A percentile compares a stretch with the other conserved stretches of the same genome.
phyloP scores from a whole-genome alignment of 2,113 vertebrate genomes.

The Ailurus styani region DNA sequence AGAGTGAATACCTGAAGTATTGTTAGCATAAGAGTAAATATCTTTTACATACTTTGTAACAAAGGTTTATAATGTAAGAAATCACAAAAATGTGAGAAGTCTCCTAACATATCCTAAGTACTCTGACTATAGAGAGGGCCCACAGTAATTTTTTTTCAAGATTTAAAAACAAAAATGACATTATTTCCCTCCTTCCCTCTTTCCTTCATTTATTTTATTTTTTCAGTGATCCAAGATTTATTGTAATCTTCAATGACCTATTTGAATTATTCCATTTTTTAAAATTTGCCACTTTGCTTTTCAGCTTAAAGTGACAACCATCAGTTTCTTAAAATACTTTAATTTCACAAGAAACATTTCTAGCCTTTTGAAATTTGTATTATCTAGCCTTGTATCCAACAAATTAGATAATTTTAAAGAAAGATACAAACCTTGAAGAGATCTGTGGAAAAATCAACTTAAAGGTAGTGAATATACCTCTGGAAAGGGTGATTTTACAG shows the following conservation, averaged over 20 bases:
- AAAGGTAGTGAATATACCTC: background rate
- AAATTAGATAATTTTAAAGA: background rate
- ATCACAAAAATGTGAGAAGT: conserved; percentile 4
- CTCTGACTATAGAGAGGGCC: background rate
- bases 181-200: no score
- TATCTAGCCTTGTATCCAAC: background rate
- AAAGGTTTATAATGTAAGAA: background rate
- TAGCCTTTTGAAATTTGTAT: background rate
- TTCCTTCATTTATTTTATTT: no score
- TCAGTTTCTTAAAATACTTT: background rate
- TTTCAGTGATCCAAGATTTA: no score
- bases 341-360: conserved; percentile 9
- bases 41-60: background rate
- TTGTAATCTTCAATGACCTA: background rate
- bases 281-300: background rate
- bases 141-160: no score
- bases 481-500: background rate
- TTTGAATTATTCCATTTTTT: background rate
- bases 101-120: background rate
- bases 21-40: background rate
- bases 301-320: background rate
- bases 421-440: background rate
- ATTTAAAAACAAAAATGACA: no score
- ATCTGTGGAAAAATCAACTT: background rate
- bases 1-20: background rate